Evolutionary conservation across 2,797 vertebrate genomes (phyloP).

Genomic region (Buphagus erythrorhynchus): DNA sequence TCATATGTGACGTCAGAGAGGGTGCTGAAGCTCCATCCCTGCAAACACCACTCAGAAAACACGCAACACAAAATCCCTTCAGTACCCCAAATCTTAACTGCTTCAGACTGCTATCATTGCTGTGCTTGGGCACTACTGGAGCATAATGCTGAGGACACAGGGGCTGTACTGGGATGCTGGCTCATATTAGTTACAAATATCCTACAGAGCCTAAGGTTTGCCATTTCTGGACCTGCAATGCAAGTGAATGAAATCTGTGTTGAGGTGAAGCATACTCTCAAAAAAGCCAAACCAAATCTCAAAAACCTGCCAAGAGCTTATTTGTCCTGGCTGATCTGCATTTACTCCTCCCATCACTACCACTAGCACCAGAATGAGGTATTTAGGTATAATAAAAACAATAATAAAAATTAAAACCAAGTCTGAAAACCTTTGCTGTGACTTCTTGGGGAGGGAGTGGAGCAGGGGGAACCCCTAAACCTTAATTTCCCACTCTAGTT

Average conservation of each 20-base stretch:
- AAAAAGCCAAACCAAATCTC: neutral
- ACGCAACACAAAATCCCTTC: neutral
- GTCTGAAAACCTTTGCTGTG: neutral
- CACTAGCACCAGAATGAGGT: neutral
- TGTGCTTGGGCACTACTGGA: neutral
- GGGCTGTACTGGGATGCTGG: too few relatives aligned
- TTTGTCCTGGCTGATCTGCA: neutral
- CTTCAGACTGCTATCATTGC: neutral
- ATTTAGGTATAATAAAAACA: neutral
- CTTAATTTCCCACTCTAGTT: neutral
- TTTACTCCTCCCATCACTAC: neutral
- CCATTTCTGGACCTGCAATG: neutral
- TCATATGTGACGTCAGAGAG: neutral
- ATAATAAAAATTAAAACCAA: neutral
- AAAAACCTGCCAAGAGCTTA: neutral
- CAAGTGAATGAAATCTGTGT: neutral
- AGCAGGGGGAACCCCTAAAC: neutral
- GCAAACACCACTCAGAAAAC: neutral
- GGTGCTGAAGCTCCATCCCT: neutral
- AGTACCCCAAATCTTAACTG: neutral
- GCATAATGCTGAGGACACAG: fast-evolving
- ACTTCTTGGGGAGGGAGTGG: fast-evolving
- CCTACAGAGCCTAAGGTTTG: neutral
- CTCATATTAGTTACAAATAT: neutral
- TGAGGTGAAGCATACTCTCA: neutral